Percentiles rank a stretch among this genome's conserved stretches.
These are phyloP conservation scores for Mimas tiliae DNA, from an alignment of 2,888 invertebrate genomes.

Conservation along the genomic window DNA sequence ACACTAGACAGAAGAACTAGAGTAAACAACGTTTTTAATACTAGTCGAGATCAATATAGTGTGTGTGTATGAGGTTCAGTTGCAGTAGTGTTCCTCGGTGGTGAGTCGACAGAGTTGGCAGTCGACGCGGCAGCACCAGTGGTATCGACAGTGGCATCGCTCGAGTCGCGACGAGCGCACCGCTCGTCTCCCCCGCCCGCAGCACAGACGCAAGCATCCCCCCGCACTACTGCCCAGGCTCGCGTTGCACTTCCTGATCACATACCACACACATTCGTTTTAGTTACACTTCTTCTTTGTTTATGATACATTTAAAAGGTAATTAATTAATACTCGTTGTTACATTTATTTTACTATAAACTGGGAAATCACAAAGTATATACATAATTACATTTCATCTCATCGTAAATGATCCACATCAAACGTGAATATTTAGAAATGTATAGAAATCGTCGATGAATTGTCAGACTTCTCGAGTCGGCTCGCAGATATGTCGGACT, in stretches of 20 bases:
- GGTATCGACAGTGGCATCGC: constrained; percentile 93
- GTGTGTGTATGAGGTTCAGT: constrained; percentile 63
- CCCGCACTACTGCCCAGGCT: constrained; percentile 86
- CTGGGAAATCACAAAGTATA: too few species aligned
- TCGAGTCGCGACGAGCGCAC: constrained; percentile 88
- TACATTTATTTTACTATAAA: too few species aligned
- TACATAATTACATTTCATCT: too few species aligned
- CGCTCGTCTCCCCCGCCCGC: constrained; percentile 91
- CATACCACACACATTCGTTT: background rate
- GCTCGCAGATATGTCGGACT: too few species aligned
- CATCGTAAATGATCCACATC: too few species aligned
- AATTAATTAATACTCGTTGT: too few species aligned
- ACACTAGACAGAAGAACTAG: background rate
- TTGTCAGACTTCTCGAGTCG: too few species aligned
- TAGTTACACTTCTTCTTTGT: background rate
- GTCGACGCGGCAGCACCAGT: constrained; percentile 95
- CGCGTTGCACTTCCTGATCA: constrained; percentile 89
- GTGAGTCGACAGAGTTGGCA: constrained; percentile 91
- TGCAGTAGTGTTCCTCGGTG: constrained; percentile 90
- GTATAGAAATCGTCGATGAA: too few species aligned
- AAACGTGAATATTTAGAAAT: too few species aligned
- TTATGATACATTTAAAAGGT: background rate
- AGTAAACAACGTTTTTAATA: background rate
- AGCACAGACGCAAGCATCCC: constrained; percentile 92
- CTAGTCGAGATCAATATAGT: constrained; percentile 21